These are phyloP conservation scores for Melanchra persicariae DNA, from an alignment of 2,888 invertebrate species.

Conservation along the genomic window DNA sequence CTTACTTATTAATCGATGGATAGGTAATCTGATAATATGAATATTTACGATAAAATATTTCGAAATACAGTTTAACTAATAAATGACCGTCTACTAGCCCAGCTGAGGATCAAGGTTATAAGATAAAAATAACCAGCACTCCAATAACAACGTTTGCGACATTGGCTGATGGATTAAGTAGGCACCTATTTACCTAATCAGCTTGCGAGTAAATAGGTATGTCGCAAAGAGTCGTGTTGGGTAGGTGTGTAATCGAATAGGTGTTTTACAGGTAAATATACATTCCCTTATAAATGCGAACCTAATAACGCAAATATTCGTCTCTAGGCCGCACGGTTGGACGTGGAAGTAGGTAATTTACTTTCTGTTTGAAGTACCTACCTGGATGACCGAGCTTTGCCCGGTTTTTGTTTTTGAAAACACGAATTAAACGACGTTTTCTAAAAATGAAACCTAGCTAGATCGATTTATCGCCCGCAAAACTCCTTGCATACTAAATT, in stretches of 20 bases:
- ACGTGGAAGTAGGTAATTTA: too few relatives aligned
- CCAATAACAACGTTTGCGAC: conserved; percentile 31
- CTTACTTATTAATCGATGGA: not conserved
- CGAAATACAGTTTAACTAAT: conserved; percentile 23
- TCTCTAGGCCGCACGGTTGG: too few relatives aligned
- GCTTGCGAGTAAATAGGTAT: conserved; percentile 7
- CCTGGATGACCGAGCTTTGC: too few relatives aligned
- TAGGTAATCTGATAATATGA: conserved; percentile 22
- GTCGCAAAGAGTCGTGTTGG: conserved; percentile 3
- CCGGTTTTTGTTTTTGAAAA: too few relatives aligned
- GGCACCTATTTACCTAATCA: not conserved
- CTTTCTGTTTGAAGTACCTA: too few relatives aligned
- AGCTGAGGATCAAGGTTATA: conserved; percentile 52
- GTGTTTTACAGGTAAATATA: too few relatives aligned
- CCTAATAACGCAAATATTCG: too few relatives aligned
- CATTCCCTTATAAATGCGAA: too few relatives aligned
- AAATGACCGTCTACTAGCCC: not conserved
- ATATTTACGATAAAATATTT: conserved; percentile 37
- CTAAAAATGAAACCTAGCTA: too few relatives aligned
- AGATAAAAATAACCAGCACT: conserved; percentile 23
- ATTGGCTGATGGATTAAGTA: conserved; percentile 6
- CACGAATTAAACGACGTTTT: too few relatives aligned
- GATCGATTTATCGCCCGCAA: too few relatives aligned
- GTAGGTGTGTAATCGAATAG: not conserved
- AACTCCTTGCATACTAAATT: too few relatives aligned